These are phyloP conservation scores for Reticulitermes lucifugus DNA, from an alignment of 2,888 invertebrate genomes.

Conservation along the genomic window DNA sequence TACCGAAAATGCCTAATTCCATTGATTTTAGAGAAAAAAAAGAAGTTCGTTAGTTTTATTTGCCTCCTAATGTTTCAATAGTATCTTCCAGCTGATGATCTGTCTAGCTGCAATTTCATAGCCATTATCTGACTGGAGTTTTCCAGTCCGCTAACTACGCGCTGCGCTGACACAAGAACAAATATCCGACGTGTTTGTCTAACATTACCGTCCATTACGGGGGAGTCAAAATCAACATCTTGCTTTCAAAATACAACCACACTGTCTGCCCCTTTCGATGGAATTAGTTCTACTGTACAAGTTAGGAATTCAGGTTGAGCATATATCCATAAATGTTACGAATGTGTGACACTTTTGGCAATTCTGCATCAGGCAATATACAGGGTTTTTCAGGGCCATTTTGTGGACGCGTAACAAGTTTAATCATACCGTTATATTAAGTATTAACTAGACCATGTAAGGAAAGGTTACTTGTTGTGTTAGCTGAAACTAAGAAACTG, in stretches of 20 bases:
- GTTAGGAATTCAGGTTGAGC: neutral
- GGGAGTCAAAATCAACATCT: neutral
- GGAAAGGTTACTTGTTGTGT: too few species aligned
- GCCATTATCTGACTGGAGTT: neutral
- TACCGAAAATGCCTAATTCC: neutral
- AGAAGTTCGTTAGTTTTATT: too few species aligned
- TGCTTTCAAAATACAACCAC: neutral
- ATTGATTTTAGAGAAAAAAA: neutral
- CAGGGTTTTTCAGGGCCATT: too few species aligned
- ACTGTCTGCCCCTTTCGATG: neutral
- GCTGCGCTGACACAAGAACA: neutral
- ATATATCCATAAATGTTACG: neutral
- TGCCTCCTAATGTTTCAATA: too few species aligned
- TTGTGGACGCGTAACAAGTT: neutral
- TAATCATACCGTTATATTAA: neutral
- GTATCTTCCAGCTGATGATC: too few species aligned
- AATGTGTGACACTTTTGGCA: neutral
- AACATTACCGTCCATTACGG: neutral
- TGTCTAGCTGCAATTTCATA: neutral
- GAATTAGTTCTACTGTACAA: neutral
- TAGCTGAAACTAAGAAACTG: too few species aligned
- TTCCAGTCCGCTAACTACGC: neutral
- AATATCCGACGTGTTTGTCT: neutral
- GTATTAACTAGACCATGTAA: neutral
- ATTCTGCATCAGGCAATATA: neutral